Conservation (phyloP, 2,113 vertebrate species). For the Ceyx melanurus region DNA sequence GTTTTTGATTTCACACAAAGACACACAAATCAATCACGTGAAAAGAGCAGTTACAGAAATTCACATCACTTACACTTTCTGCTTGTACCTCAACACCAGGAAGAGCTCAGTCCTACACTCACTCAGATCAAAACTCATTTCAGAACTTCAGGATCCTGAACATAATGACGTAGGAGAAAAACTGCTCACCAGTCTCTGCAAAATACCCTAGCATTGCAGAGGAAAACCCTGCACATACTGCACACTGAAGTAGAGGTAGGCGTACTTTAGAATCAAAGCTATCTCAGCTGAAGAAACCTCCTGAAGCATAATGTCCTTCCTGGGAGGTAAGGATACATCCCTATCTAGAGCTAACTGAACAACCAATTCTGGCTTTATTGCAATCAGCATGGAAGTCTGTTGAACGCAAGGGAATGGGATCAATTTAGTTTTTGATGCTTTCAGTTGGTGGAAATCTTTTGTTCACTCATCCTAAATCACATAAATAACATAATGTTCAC, state of each 20-base stretch:
- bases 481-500: background rate
- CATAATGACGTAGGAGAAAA: background rate
- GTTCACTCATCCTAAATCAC: background rate
- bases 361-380: background rate
- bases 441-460: background rate
- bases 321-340: background rate
- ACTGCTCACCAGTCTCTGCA: background rate
- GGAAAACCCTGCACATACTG: background rate
- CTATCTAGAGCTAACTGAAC: background rate
- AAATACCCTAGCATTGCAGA: background rate
- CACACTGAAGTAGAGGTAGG: background rate
- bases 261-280: background rate
- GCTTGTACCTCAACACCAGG: background rate
- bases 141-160: background rate
- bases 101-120: background rate
- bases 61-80: background rate
- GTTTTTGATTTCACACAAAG: background rate
- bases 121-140: background rate
- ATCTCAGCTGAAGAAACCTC: background rate
- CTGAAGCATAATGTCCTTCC: background rate
- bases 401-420: background rate
- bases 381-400: background rate
- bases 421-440: background rate
- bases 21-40: background rate
- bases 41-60: background rate